Evolutionary conservation across 1,140 invertebrate species (phyloP), one percentile per base, ranked within the genome.

Genomic region (Paraescarpia echinospica): DNA sequence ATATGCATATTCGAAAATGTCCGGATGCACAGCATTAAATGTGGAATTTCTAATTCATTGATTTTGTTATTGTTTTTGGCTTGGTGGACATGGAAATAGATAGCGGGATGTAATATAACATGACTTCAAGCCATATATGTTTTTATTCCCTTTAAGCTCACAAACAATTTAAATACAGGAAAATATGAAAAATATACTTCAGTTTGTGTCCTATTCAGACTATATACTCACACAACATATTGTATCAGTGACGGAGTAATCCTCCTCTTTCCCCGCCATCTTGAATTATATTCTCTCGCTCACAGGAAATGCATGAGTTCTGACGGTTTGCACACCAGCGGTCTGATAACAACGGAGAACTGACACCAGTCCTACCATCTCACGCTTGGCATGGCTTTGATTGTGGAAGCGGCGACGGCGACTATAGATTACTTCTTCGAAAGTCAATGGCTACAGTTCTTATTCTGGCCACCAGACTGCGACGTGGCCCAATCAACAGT

Each of bases 161-260:
- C 14, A 34, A n/a, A 18, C 90, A 18, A 34, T 33, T 27, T 90
- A 90, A 41, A 41, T 41, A 90, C n/a, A 35, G 22, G 59, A 27
- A 18, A 27, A 18, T 77, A 77, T 77, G 27, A 18, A 31, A 77
- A 2, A 90, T 90, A 90, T 35, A 35, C 14, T 35, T 90, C n/a
- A 90, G 35, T 90, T 22, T 34, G 9, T 90, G n/a, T 33, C 4
- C 4, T 90, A 31, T 35, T 90, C n/a, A 33, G 35, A 90, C 27
- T 5, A 33, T 34, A 91, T 41, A 91, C 92, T 91, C 59, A 93
- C 92, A 35, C 92, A 93, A 35, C 92, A 93, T 90, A 93, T 93
- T n/a, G 92, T 93, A 35, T 93, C 92, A 35, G 92, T 91, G 34
- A 93, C 92, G 33, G 92, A 93, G 35, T 93, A 93, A 77, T 93